A percentile compares a stretch with the other conserved stretches of the same genome.
Evolutionary conservation across 1,140 invertebrate species (phyloP).

Genomic region (Aplysia californica): DNA sequence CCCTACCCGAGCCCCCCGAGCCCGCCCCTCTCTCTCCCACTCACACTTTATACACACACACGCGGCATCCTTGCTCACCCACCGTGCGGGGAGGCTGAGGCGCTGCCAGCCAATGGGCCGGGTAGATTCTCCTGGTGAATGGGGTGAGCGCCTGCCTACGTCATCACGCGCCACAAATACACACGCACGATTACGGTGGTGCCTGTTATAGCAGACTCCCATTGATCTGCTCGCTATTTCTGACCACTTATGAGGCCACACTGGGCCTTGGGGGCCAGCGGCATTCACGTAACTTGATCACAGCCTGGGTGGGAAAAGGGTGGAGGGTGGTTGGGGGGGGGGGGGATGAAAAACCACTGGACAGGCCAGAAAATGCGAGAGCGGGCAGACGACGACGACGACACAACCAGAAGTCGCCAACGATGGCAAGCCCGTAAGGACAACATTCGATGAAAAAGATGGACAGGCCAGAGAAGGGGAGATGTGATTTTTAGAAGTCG

Average conservation of each 20-base stretch:
- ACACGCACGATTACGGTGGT: constrained; percentile 2
- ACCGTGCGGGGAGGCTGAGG: too few relatives aligned
- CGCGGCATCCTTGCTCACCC: too few relatives aligned
- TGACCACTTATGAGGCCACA: neutral
- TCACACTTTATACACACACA: too few relatives aligned
- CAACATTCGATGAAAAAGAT: neutral
- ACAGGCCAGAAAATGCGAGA: neutral
- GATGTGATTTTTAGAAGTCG: neutral
- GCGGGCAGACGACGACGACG: neutral
- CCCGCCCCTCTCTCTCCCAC: too few relatives aligned
- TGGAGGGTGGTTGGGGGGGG: neutral
- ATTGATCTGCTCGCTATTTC: constrained; percentile 13
- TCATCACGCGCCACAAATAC: neutral
- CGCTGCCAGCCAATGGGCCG: neutral
- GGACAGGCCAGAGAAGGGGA: neutral
- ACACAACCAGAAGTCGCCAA: neutral
- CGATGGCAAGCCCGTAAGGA: neutral
- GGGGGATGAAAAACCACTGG: neutral
- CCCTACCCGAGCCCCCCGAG: too few relatives aligned
- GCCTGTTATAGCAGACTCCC: neutral
- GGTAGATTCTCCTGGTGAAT: neutral
- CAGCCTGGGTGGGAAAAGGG: neutral
- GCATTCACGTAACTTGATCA: neutral
- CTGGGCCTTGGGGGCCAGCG: constrained; percentile 2
- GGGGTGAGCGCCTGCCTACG: neutral